phyloP scores from a whole-genome alignment of 2,888 invertebrate species.

The Drosophila incognita region DNA sequence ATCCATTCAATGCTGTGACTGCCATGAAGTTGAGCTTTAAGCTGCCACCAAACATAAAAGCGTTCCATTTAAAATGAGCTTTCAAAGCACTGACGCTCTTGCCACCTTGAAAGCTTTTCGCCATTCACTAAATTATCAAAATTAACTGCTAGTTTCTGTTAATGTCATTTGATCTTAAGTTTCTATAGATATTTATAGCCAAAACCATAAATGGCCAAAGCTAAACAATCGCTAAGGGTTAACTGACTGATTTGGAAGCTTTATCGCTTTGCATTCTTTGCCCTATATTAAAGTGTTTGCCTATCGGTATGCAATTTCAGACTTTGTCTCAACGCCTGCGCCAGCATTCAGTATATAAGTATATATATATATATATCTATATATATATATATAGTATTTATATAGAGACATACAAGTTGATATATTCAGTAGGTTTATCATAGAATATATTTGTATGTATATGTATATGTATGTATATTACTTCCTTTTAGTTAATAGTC shows the following conservation, averaged over 20 bases:
- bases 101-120: neutral
- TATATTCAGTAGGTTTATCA: constrained; percentile 11
- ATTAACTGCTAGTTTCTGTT: neutral
- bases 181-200: neutral
- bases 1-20: neutral
- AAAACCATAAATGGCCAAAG: constrained; percentile 4
- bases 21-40: neutral
- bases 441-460: neutral
- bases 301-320: constrained; percentile 50
- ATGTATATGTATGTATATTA: neutral
- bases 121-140: neutral
- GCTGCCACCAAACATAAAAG: neutral
- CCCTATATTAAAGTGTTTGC: constrained; percentile 21
- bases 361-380: constrained; percentile 5
- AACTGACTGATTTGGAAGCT: constrained; percentile 20
- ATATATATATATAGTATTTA: constrained; percentile 7
- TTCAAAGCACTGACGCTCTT: neutral
- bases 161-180: neutral
- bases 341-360: constrained; percentile 23
- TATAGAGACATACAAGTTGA: constrained; percentile 2
- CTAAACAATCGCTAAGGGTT: constrained; percentile 3
- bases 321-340: constrained; percentile 55
- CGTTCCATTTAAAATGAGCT: neutral
- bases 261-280: constrained; percentile 4
- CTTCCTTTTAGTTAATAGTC: neutral